Percentiles rank a stretch among this genome's conserved stretches.
Conservation (phyloP, 2,797 vertebrate genomes). For the Sebastes taczanowskii region DNA sequence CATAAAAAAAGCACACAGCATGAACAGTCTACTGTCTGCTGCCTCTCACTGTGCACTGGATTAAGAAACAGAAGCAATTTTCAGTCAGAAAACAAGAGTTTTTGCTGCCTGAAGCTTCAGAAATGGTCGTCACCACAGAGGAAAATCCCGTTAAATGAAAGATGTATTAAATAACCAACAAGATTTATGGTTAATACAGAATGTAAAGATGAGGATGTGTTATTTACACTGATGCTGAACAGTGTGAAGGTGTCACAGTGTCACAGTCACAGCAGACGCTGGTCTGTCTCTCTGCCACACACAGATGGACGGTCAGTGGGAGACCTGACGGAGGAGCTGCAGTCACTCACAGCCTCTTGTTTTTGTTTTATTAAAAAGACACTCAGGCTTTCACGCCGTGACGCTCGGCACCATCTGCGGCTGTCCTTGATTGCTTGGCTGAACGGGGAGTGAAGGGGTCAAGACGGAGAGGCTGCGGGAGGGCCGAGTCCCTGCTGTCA, state of each 20-base stretch:
- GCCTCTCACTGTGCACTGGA: not conserved
- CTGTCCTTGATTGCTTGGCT: slow-evolving; percentile 53
- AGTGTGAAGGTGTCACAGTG: not conserved
- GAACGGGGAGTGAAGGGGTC: slow-evolving; percentile 46
- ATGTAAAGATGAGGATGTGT: not conserved
- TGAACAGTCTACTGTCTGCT: not conserved
- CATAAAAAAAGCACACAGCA: not conserved
- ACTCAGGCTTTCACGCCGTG: slow-evolving; percentile 12
- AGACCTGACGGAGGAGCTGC: slow-evolving; percentile 42
- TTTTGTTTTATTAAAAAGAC: slow-evolving; percentile 8
- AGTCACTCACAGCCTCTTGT: slow-evolving; percentile 34
- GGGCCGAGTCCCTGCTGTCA: slow-evolving; percentile 47
- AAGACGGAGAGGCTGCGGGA: slow-evolving; percentile 41
- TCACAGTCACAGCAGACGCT: not conserved
- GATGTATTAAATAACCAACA: not conserved
- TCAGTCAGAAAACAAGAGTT: not conserved
- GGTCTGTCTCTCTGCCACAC: slow-evolving; percentile 37
- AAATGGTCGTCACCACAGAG: not conserved
- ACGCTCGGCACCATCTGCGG: slow-evolving; percentile 56
- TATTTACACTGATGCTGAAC: not conserved
- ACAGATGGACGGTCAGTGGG: slow-evolving; percentile 75
- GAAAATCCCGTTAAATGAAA: not conserved
- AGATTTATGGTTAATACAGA: not conserved
- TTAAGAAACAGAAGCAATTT: not conserved
- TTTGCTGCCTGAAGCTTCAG: not conserved